Evolutionary conservation across 2,888 invertebrate genomes (phyloP).

Genomic region (Neoascia interrupta): DNA sequence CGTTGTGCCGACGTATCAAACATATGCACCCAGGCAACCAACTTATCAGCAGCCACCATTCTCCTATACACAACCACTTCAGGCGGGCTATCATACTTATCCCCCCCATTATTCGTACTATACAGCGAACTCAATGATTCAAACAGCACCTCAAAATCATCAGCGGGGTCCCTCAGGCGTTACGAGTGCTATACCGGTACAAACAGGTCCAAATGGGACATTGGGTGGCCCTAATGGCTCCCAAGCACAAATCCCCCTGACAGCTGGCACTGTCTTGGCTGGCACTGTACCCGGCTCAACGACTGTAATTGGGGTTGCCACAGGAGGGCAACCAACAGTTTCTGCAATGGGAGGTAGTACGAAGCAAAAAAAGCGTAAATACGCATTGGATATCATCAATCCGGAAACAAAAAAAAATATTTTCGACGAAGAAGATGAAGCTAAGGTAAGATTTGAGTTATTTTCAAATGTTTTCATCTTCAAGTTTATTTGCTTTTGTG

Average conservation of each 20-base stretch:
- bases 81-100: constrained; percentile 61
- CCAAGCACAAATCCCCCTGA: constrained; percentile 73
- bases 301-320: constrained; percentile 78
- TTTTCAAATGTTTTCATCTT: background rate
- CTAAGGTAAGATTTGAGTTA: constrained; percentile 68
- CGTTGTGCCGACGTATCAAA: constrained; percentile 74
- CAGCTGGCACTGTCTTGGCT: constrained; percentile 72
- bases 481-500: background rate
- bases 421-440: constrained; percentile 75
- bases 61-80: constrained; percentile 74
- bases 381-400: constrained; percentile 80
- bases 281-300: constrained; percentile 79
- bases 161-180: constrained; percentile 74
- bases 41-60: constrained; percentile 73
- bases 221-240: constrained; percentile 72
- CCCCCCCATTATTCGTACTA: constrained; percentile 70
- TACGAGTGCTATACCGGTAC: constrained; percentile 74
- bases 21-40: constrained; percentile 74
- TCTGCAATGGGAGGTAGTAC: constrained; percentile 61
- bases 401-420: constrained; percentile 80
- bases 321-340: constrained; percentile 64
- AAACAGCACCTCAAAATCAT: constrained; percentile 72
- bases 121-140: constrained; percentile 70
- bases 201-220: constrained; percentile 71
- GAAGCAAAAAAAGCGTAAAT: constrained; percentile 74